phyloP scores from a whole-genome alignment of 2,888 invertebrate genomes.

The Torymus texanus region DNA sequence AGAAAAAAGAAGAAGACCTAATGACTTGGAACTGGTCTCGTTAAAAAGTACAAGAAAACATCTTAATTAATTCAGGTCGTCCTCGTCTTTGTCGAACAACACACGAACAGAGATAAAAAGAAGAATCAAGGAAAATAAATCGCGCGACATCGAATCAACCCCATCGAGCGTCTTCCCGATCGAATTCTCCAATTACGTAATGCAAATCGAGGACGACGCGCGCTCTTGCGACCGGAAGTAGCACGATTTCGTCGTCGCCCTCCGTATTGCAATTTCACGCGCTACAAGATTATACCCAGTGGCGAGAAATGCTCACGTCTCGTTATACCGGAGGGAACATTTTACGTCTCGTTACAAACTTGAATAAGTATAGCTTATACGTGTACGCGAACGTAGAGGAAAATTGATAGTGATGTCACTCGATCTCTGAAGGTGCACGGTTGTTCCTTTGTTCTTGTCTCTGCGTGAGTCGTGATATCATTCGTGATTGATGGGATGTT shows the following conservation, averaged over 20 bases:
- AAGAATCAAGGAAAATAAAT: too few relatives aligned
- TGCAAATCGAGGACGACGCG: constrained; percentile 23
- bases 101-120: too few relatives aligned
- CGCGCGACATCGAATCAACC: too few relatives aligned
- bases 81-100: too few relatives aligned
- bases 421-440: background rate
- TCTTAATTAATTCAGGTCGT: too few relatives aligned
- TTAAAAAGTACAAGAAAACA: too few relatives aligned
- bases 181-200: constrained; percentile 45
- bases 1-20: too few relatives aligned
- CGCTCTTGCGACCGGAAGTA: background rate
- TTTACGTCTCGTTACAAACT: too few relatives aligned
- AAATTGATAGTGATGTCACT: constrained; percentile 23
- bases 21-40: too few relatives aligned
- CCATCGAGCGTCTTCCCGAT: background rate
- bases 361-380: too few relatives aligned
- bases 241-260: background rate
- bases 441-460: constrained; percentile 21
- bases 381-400: background rate
- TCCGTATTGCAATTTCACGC: constrained; percentile 4
- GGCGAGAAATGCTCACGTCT: too few relatives aligned
- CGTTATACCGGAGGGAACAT: too few relatives aligned
- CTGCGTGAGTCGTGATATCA: constrained; percentile 11
- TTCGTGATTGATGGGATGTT: constrained; percentile 27
- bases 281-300: background rate